Base-by-base conservation (phyloP, 1,140 invertebrate species). In the Eueides isabella region DNA sequence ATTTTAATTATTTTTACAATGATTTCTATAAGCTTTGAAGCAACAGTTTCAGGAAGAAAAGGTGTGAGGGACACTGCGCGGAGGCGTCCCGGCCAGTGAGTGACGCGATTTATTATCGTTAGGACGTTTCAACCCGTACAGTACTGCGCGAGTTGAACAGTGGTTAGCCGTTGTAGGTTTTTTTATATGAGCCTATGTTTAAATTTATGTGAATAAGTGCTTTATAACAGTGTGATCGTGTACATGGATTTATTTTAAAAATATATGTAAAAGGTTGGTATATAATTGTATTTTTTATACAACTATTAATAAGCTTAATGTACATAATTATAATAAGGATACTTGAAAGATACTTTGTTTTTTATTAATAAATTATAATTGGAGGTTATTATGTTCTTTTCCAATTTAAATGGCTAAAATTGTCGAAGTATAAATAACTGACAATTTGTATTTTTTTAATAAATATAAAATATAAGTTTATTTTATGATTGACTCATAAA, bases 21-120 rank as follows among this genome's bases (percentile, higher is more conserved):
- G 6, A 33, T 68, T 68, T 31, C 48, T 30, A 68, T 61, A 28
- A 9, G 23, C 9, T 41, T 30, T 26, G 64, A 67, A 61, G 33
- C 71, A 61, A 67, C 48, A 61, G 65, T 73, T 73, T 31, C 28
- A 75, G 69, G 69, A 66, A 66, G 30, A 71, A 12, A 66, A 71
- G 55, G 68, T 75, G 68, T 71, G 63, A 75, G 63, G 28, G 33
- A 71, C 65, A 44, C 76, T 74, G 76, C 75, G 79, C 73, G 80
- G 63, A 68, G 55, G 16, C 69, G 69, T 72, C 77, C 77, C 67
- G 66, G 61, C 64, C 85, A 87, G 86, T 88, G 72, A 73, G 74
- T 82, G 82, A 67, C 85, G 81, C 81, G 86, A 82, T 82, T 80
- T 76, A 83, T 80, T 55, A 80, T 80, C 66, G 86, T 69, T 74